phyloP scores from a whole-genome alignment of 2,797 vertebrate genomes.

The Syncerus caffer region DNA sequence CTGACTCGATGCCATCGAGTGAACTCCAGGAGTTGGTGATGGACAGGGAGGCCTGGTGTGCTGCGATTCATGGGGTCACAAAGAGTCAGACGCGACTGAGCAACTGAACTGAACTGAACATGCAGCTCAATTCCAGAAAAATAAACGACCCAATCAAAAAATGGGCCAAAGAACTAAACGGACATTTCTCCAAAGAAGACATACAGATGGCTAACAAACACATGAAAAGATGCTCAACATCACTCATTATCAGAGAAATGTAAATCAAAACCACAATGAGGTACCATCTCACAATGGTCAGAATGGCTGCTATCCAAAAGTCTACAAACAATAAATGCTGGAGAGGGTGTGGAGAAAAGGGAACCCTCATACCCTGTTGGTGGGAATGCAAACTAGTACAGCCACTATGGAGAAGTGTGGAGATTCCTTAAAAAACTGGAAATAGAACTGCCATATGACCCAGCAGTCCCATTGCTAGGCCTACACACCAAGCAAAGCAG shows the following conservation, averaged over 20 bases:
- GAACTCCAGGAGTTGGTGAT: too few species aligned
- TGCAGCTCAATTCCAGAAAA: background rate
- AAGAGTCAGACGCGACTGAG: too few species aligned
- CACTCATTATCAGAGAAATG: background rate
- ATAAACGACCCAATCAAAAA: background rate
- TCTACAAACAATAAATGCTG: background rate
- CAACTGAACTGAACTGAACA: too few species aligned
- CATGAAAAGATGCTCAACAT: background rate
- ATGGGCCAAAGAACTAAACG: background rate
- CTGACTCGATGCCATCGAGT: too few species aligned
- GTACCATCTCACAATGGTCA: background rate
- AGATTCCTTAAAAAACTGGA: background rate
- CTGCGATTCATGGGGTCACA: too few species aligned
- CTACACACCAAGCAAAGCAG: background rate
- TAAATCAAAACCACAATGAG: background rate
- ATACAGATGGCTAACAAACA: background rate
- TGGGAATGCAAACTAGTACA: background rate
- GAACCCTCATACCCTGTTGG: background rate
- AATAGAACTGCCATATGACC: background rate
- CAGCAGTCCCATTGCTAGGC: background rate
- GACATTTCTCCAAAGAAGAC: background rate
- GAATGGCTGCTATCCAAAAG: background rate
- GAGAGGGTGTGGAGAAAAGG: background rate
- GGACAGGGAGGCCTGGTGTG: too few species aligned
- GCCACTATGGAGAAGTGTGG: background rate